Conservation (phyloP, 2,113 vertebrate genomes). For the Phocoena phocoena region DNA sequence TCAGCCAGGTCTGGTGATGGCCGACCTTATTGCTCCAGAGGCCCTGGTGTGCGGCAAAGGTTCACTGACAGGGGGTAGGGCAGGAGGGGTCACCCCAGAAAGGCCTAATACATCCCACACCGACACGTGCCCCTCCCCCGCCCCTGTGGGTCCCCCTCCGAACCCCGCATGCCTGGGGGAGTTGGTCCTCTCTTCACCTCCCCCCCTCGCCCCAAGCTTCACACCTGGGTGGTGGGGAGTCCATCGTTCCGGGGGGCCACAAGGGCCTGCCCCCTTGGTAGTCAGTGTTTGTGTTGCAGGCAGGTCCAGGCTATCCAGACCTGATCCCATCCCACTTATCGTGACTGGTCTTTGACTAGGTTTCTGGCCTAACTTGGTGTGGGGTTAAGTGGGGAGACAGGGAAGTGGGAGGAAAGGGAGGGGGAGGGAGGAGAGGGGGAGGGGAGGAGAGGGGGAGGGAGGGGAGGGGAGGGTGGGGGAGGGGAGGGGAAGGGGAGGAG, state of each 20-base stretch:
- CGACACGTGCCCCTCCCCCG: background rate
- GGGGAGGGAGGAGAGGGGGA: fast-evolving
- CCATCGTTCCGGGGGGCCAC: background rate
- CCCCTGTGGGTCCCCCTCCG: slow-evolving; percentile 59
- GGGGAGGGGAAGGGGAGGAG: background rate
- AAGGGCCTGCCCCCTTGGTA: background rate
- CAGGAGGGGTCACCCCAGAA: background rate
- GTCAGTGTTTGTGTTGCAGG: background rate
- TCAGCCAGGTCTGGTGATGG: background rate
- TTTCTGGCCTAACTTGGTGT: background rate
- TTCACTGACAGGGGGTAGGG: background rate
- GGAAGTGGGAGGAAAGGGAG: background rate
- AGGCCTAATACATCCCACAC: background rate
- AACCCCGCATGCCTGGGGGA: background rate
- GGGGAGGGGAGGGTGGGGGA: too few species aligned
- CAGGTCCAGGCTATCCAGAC: background rate
- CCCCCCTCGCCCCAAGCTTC: background rate
- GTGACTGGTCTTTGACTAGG: too few species aligned
- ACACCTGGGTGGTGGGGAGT: too few species aligned
- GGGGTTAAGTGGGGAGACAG: background rate
- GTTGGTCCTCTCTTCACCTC: background rate
- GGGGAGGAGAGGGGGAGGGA: too few species aligned
- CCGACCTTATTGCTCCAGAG: background rate
- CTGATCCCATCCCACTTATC: too few species aligned
- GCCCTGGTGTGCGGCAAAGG: background rate